Percentiles rank a stretch among this genome's conserved stretches.
phyloP scores from a whole-genome alignment of 2,113 vertebrate species.

The Pygoscelis antarcticus region DNA sequence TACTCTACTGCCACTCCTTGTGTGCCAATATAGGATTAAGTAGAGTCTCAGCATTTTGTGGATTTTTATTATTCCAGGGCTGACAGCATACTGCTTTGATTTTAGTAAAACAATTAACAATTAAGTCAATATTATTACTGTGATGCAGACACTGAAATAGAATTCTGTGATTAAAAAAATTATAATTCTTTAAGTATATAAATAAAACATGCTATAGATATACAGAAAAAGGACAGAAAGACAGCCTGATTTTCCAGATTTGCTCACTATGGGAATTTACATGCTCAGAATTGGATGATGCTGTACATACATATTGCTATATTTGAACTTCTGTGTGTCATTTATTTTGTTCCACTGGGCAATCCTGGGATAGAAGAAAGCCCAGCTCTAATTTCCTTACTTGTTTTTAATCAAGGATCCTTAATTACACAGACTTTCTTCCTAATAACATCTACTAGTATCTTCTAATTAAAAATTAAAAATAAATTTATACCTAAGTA shows the following conservation, averaged over 20 bases:
- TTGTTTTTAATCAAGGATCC: constrained; percentile 51
- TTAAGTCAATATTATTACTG: not conserved
- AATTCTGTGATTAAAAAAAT: not conserved
- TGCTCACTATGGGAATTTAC: not conserved
- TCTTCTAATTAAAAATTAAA: constrained; percentile 26
- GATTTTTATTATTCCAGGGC: not conserved
- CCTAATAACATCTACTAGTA: constrained; percentile 8
- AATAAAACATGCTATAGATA: not conserved
- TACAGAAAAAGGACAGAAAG: not conserved
- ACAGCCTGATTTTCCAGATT: not conserved
- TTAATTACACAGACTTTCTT: constrained; percentile 33
- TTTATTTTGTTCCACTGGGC: constrained; percentile 27
- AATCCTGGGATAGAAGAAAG: not conserved
- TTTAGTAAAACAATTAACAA: not conserved
- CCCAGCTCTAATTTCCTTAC: constrained; percentile 2
- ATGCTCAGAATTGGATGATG: not conserved
- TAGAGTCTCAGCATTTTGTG: not conserved
- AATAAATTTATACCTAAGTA: not conserved
- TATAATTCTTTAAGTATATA: not conserved
- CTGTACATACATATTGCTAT: not conserved
- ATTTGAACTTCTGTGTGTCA: not conserved
- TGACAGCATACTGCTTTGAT: not conserved
- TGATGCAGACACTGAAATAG: not conserved
- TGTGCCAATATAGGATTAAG: not conserved
- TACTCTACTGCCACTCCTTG: not conserved